A percentile compares a stretch with the other conserved stretches of the same genome.
These are phyloP conservation scores for Potamilus streckersoni DNA, from an alignment of 1,140 invertebrate genomes.

Conservation along the genomic window DNA sequence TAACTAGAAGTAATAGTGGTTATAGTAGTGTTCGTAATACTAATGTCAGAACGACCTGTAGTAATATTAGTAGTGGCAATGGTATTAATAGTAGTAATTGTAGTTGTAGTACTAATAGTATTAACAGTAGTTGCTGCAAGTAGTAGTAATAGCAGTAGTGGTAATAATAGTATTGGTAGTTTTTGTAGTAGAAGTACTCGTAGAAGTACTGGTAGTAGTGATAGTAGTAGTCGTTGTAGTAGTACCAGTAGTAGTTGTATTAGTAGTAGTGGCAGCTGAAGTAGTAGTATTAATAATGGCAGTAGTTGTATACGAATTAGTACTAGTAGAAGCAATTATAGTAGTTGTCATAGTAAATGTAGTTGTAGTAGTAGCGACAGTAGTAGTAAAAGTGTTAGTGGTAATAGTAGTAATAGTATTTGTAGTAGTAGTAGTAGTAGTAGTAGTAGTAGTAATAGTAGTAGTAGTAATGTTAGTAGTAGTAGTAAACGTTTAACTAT, in stretches of 20 bases:
- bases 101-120: too few relatives aligned
- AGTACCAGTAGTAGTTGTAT: not conserved
- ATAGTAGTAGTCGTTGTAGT: constrained; percentile 20
- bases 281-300: too few relatives aligned
- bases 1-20: too few relatives aligned
- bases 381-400: constrained; percentile 23
- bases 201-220: constrained; percentile 22
- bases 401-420: constrained; percentile 13
- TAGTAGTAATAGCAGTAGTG: constrained; percentile 19
- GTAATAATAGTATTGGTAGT: constrained; percentile 25
- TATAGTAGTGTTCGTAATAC: too few relatives aligned
- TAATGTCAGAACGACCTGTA: too few relatives aligned
- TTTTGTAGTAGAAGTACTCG: constrained; percentile 22
- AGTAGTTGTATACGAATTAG: too few relatives aligned
- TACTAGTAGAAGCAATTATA: constrained; percentile 13
- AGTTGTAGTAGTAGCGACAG: constrained; percentile 6
- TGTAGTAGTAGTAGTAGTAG: constrained; percentile 16
- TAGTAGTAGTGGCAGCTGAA: constrained; percentile 11
- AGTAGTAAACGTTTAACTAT: not conserved
- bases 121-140: too few relatives aligned
- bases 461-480: too few relatives aligned
- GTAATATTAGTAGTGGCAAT: too few relatives aligned
- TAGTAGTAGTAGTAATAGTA: constrained; percentile 10
- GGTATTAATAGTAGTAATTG: too few relatives aligned
- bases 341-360: constrained; percentile 6